These are phyloP conservation scores for Numenius arquata DNA, from an alignment of 2,113 vertebrate species.

Conservation along the genomic window DNA sequence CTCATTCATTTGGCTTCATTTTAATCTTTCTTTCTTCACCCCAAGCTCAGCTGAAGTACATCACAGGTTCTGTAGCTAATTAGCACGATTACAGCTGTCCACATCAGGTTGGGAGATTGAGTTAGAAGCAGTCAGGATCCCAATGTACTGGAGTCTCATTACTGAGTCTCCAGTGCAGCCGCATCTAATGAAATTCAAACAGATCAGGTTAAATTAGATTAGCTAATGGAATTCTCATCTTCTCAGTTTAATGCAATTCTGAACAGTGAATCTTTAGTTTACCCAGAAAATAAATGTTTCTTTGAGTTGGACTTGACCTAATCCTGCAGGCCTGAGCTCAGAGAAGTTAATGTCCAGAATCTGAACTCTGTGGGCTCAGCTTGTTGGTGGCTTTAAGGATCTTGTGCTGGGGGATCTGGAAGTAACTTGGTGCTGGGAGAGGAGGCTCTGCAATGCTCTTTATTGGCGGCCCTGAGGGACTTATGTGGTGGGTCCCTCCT, in stretches of 20 bases:
- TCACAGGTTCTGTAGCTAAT: slow-evolving; percentile 49
- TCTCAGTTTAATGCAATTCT: slow-evolving; percentile 37
- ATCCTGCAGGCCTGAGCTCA: background rate
- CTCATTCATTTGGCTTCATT: background rate
- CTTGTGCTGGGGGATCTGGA: background rate
- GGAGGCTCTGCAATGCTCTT: background rate
- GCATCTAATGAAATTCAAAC: slow-evolving; percentile 60
- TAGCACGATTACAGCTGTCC: slow-evolving; percentile 17
- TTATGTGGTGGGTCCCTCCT: background rate
- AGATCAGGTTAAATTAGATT: slow-evolving; percentile 58
- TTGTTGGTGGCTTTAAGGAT: background rate
- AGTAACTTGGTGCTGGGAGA: background rate
- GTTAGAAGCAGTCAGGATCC: slow-evolving; percentile 4
- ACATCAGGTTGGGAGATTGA: slow-evolving; percentile 2
- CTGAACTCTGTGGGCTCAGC: background rate
- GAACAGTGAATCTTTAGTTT: slow-evolving; percentile 25
- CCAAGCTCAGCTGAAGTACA: background rate
- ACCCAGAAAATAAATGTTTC: slow-evolving; percentile 6
- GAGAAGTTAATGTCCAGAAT: background rate
- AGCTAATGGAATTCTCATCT: slow-evolving; percentile 52
- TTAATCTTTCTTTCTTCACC: background rate
- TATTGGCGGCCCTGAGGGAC: background rate
- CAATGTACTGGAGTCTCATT: slow-evolving; percentile 36
- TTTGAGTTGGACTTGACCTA: background rate
- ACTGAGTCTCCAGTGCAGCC: slow-evolving; percentile 33